These are phyloP conservation scores for Ophion ellenae DNA, from an alignment of 2,888 invertebrate genomes.

Conservation along the genomic window DNA sequence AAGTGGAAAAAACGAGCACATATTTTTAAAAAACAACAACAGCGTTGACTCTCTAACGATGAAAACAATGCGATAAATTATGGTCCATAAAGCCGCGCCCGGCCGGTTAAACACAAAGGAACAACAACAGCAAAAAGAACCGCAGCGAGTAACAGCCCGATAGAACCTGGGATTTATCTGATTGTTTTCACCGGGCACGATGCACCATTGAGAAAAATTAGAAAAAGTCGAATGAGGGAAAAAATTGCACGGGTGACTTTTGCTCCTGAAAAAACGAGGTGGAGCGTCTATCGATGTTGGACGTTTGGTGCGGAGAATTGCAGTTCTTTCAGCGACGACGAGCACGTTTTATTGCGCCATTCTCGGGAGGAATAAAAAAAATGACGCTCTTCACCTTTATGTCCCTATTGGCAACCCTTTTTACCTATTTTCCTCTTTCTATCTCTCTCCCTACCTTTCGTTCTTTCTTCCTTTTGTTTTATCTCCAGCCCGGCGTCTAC, in stretches of 20 bases:
- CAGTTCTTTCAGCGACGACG: constrained; percentile 35
- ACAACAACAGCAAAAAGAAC: background rate
- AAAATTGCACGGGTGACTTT: constrained; percentile 12
- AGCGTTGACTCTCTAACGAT: constrained; percentile 20
- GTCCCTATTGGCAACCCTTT: constrained; percentile 4
- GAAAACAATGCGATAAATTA: constrained; percentile 47
- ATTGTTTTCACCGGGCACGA: constrained; percentile 27
- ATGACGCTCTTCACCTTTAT: background rate
- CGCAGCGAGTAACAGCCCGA: background rate
- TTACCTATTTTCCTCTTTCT: background rate
- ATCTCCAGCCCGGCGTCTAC: too few relatives aligned
- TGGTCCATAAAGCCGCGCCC: background rate
- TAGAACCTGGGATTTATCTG: constrained; percentile 11
- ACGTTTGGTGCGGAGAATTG: background rate
- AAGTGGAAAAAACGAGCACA: background rate
- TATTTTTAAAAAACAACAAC: background rate
- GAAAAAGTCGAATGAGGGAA: background rate
- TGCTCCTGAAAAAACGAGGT: constrained; percentile 30
- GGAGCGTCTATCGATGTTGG: constrained; percentile 47
- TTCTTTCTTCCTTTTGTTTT: background rate
- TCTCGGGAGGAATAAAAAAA: constrained; percentile 20
- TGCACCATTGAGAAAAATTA: background rate
- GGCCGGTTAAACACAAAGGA: too few relatives aligned
- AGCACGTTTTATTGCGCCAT: constrained; percentile 50
- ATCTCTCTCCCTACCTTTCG: background rate